Conservation (phyloP, 2,888 invertebrate species). For the Tetragonula carbonaria region DNA sequence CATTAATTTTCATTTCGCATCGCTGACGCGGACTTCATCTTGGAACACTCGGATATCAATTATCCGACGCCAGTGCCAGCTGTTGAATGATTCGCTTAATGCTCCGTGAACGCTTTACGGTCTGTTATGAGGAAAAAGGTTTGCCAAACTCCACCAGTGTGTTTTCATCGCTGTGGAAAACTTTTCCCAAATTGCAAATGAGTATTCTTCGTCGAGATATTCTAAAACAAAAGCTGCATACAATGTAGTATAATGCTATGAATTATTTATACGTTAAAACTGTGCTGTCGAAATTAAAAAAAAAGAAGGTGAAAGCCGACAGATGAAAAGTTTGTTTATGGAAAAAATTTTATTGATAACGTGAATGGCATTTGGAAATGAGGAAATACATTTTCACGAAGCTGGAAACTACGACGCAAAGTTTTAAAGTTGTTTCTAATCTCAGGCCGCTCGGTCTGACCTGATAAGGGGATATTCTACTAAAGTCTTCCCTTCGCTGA, state of each 20-base stretch:
- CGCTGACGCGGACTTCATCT: slow-evolving; percentile 47
- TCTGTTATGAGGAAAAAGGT: slow-evolving; percentile 28
- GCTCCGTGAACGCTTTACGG: slow-evolving; percentile 65
- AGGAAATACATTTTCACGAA: background rate
- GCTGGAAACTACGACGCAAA: background rate
- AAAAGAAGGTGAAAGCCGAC: too few relatives aligned
- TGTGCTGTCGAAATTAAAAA: too few relatives aligned
- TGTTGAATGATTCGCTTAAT: slow-evolving; percentile 77
- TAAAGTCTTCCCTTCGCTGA: background rate
- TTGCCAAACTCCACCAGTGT: slow-evolving; percentile 35
- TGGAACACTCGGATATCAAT: slow-evolving; percentile 72
- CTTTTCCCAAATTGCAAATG: slow-evolving; percentile 14
- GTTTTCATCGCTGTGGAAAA: background rate
- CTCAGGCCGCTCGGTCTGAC: background rate
- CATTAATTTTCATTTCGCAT: slow-evolving; percentile 74
- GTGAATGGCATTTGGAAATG: background rate
- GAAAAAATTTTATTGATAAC: background rate
- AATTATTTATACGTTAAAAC: background rate
- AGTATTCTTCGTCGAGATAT: background rate
- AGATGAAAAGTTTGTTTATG: background rate
- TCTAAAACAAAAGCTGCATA: background rate
- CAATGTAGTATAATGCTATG: background rate
- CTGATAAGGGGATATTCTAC: background rate
- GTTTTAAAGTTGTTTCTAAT: background rate
- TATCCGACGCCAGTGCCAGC: slow-evolving; percentile 74